These are phyloP conservation scores for Dorcus hopei DNA, from an alignment of 2,888 invertebrate genomes.

Conservation along the genomic window DNA sequence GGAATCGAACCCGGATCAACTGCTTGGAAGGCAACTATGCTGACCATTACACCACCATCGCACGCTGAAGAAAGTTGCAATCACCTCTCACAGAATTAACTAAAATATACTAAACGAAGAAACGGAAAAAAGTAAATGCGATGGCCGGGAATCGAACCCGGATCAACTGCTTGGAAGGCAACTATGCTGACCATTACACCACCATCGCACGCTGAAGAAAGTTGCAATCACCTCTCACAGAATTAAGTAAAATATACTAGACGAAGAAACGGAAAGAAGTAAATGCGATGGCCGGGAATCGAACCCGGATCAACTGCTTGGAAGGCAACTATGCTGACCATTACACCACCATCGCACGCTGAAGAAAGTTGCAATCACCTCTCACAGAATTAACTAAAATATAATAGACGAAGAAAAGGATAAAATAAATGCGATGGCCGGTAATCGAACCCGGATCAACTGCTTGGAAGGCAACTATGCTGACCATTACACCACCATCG, in stretches of 20 bases:
- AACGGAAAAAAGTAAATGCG: too few relatives aligned
- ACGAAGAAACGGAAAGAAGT: too few relatives aligned
- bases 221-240: too few relatives aligned
- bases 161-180: slow-evolving; percentile 30
- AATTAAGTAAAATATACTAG: too few relatives aligned
- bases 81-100: too few relatives aligned
- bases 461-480: slow-evolving; percentile 53
- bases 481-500: slow-evolving; percentile 52
- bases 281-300: slow-evolving; percentile 51
- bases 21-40: slow-evolving; percentile 52
- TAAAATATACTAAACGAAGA: too few relatives aligned
- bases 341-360: slow-evolving; percentile 49
- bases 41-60: slow-evolving; percentile 46
- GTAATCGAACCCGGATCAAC: slow-evolving; percentile 53
- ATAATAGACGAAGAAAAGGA: too few relatives aligned
- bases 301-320: slow-evolving; percentile 53
- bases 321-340: slow-evolving; percentile 53
- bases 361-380: too few relatives aligned
- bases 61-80: not conserved
- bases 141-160: too few relatives aligned
- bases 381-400: too few relatives aligned
- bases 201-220: slow-evolving; percentile 6
- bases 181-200: slow-evolving; percentile 51
- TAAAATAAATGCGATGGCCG: slow-evolving; percentile 45
- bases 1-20: slow-evolving; percentile 52